Evolutionary conservation across 2,888 invertebrate species (phyloP).

Genomic region (Oeneis ivallda): DNA sequence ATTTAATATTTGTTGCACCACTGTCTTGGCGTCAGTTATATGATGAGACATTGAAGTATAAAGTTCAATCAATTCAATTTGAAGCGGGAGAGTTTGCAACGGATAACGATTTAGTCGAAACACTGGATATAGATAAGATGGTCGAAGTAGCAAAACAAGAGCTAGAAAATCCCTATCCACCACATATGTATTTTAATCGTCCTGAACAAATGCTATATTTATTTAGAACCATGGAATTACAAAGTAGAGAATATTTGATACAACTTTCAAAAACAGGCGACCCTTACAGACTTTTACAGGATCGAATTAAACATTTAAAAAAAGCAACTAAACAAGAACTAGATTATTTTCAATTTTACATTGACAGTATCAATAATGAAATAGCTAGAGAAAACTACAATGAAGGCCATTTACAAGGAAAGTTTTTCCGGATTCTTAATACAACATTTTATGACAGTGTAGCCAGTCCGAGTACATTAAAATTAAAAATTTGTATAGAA

Average conservation of each 20-base stretch:
- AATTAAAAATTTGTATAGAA: slow-evolving; percentile 74
- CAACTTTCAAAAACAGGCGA: slow-evolving; percentile 67
- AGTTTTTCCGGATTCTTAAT: slow-evolving; percentile 70
- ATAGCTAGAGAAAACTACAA: slow-evolving; percentile 65
- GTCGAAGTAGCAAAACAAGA: slow-evolving; percentile 65
- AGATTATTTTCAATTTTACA: slow-evolving; percentile 74
- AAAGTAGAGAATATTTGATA: slow-evolving; percentile 73
- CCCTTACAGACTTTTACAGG: slow-evolving; percentile 58
- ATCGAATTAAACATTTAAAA: slow-evolving; percentile 64
- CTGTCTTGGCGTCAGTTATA: slow-evolving; percentile 67
- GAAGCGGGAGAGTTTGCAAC: slow-evolving; percentile 65
- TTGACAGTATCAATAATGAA: slow-evolving; percentile 61
- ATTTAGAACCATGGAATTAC: slow-evolving; percentile 73
- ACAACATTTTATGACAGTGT: slow-evolving; percentile 69
- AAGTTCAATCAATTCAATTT: slow-evolving; percentile 65
- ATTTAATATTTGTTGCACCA: slow-evolving; percentile 70
- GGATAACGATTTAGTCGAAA: slow-evolving; percentile 69
- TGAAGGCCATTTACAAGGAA: slow-evolving; percentile 64
- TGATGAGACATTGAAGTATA: slow-evolving; percentile 64
- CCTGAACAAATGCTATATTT: slow-evolving; percentile 69
- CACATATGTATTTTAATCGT: slow-evolving; percentile 58
- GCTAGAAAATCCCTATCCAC: slow-evolving; percentile 57
- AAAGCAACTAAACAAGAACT: slow-evolving; percentile 61
- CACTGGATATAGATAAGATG: slow-evolving; percentile 69
- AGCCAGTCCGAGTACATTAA: slow-evolving; percentile 66